Percentiles rank a stretch among this genome's conserved stretches.
These are phyloP conservation scores for Eristalis pertinax DNA, from an alignment of 2,888 invertebrate species.

Conservation along the genomic window DNA sequence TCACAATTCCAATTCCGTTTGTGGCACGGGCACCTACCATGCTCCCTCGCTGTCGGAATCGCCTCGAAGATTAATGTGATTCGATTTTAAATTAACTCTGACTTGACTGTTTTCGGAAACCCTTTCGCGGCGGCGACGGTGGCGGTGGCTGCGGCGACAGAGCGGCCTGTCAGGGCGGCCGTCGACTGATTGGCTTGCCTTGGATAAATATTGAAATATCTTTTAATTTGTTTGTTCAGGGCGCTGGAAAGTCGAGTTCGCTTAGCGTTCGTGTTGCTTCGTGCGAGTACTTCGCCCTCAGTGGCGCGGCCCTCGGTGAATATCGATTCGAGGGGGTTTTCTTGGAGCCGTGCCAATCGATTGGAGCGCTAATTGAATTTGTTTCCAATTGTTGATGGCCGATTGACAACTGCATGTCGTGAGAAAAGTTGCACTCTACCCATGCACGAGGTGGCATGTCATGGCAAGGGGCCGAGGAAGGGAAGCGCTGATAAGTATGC, in stretches of 20 bases:
- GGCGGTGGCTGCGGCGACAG: no score
- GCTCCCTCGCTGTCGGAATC: conserved; percentile 53
- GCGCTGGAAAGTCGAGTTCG: not conserved
- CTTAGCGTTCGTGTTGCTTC: conserved; percentile 23
- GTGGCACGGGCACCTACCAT: conserved; percentile 49
- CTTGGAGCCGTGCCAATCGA: conserved; percentile 19
- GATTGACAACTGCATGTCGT: conserved; percentile 43
- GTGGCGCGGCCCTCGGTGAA: conserved; percentile 12
- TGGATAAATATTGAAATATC: conserved; percentile 70
- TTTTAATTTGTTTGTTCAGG: conserved; percentile 69
- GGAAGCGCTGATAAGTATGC: not conserved
- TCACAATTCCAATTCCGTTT: conserved; percentile 60
- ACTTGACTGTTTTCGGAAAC: conserved; percentile 50
- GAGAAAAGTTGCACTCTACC: not conserved
- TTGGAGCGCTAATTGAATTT: conserved; percentile 51
- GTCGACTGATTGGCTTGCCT: conserved; percentile 61
- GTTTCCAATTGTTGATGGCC: conserved; percentile 50
- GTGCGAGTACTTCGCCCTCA: not conserved
- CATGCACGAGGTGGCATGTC: not conserved
- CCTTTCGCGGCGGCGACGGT: conserved; percentile 7
- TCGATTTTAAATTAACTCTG: conserved; percentile 70
- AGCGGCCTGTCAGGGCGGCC: conserved; percentile 52
- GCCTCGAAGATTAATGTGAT: conserved; percentile 69
- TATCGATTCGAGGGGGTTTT: conserved; percentile 15
- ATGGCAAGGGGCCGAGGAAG: not conserved